phyloP scores from a whole-genome alignment of 2,113 vertebrate species.

The Hippocampus comes region DNA sequence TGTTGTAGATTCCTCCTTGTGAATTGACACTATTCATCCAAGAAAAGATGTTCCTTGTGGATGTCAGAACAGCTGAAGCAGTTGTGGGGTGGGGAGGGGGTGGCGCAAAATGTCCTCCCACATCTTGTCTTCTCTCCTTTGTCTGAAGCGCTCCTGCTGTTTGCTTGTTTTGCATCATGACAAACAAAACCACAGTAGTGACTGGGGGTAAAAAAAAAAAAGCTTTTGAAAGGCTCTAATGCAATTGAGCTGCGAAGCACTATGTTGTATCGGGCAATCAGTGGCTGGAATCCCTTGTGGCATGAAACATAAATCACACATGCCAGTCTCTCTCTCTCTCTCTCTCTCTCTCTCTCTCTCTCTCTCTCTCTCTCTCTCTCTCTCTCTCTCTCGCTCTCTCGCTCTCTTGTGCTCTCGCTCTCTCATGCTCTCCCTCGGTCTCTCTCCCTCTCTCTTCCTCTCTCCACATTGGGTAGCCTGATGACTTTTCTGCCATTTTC shows the following conservation, averaged over 20 bases:
- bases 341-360: background rate
- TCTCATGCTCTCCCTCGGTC: no score
- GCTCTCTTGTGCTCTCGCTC: slow-evolving; percentile 9
- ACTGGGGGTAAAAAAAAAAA: slow-evolving; percentile 28
- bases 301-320: slow-evolving; percentile 70
- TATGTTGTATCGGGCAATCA: slow-evolving; percentile 72
- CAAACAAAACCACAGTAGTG: slow-evolving; percentile 53
- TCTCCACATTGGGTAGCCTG: slow-evolving; percentile 40
- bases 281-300: slow-evolving; percentile 67
- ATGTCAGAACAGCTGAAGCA: background rate
- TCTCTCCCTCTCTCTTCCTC: background rate
- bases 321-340: slow-evolving; percentile 42
- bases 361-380: background rate
- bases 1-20: no score
- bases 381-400: background rate
- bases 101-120: background rate
- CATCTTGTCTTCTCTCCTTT: slow-evolving; percentile 4
- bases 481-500: slow-evolving; percentile 48
- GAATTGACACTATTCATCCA: background rate
- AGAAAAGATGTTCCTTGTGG: background rate
- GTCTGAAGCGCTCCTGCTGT: slow-evolving; percentile 8
- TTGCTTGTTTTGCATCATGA: slow-evolving; percentile 36
- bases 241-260: slow-evolving; percentile 69
- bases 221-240: slow-evolving; percentile 63
- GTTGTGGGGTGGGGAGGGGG: no score